Evolutionary conservation across 2,888 invertebrate species (phyloP), one percentile per base, ranked within the genome.

Genomic region (Trichogramma dendrolimi): DNA sequence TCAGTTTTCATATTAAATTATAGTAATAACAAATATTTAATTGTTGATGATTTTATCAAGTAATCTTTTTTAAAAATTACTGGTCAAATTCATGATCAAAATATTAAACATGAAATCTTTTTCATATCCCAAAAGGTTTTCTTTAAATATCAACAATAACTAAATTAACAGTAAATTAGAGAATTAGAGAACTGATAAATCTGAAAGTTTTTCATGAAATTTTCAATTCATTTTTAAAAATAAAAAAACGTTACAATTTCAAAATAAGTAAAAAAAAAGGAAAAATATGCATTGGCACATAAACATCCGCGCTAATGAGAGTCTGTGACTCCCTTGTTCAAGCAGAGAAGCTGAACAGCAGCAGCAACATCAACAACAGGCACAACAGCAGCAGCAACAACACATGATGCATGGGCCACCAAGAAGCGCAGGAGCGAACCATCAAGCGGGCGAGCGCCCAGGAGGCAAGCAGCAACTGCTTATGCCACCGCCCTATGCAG

Each of bases 401-500:
- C 78, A 75, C 68, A 76, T 72, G 71, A 71, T 70, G 70, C 71
- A 73, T 68, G 76, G 74, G 59, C 75, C 74, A 66, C 74, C 75
- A 65, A 70, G 73, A 67, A 69, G 72, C 54, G 71, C 72, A 67
- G 73, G 74, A 71, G 70, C 72, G 62, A 73, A 70, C 66, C 72
- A 71, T 70, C 72, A 73, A 65, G 73, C 74, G 68, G 75, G 74
- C 70, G 75, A 75, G 70, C 72, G 77, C 27, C 27, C 27, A n/a
- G 46, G 46, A 8, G 75, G 75, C 72, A 72, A 76, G 75, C 77
- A 76, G 74, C 78, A 79, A 76, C 75, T 76, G 76, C 75, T 77
- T 71, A 76, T 78, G 73, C 76, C 78, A 73, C 73, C 76, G 73
- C 73, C 75, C 73, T 76, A 79, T 71, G 73, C 77, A 79, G 79